Evolutionary conservation across 1,140 invertebrate genomes (phyloP), one percentile per base, ranked within the genome.

Genomic region (Antheraea pernyi): DNA sequence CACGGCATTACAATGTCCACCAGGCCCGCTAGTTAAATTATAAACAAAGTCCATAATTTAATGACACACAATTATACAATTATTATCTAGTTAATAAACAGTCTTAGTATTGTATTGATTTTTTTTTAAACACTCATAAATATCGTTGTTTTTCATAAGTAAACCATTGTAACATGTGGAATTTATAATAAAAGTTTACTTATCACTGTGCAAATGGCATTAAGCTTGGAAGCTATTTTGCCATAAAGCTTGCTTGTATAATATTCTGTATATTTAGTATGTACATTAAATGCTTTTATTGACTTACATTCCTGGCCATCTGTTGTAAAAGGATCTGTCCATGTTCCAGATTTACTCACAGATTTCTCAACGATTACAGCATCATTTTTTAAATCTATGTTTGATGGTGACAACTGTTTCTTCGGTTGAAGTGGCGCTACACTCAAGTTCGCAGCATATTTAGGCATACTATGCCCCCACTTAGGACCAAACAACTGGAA

Each of bases 381-480:
- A 39, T 85, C 81, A 60, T 60, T 67, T 3, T 78, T 72, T 37
- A 74, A 63, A 19, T 69, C 11, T 30, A 61, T 60, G 65, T 30
- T 65, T 68, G 72, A 78, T 19, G 68, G 60, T 69, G 76, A 48
- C 19, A 78, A 77, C 69, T 94, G 94, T 89, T 96, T 96, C 53
- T 96, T 93, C 0, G 96, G 96, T 81, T 97, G 95, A 9, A 97
- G 89, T 2, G 96, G 96, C 70, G 94, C 95, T 65, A 94, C 94
- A 72, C 95, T 95, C 61, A 97, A 91, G 88, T 97, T 97, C 11
- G 95, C 95, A 16, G 96, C 96, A 93, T 96, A 97, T 84, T 95
- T 94, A 58, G 96, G 96, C 93, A 96, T 95, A 53, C 94, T 94
- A 36, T 94, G 90, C 88, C 95, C 96, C 96, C 96, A 97, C 74